Evolutionary conservation across 2,888 invertebrate species (phyloP), one percentile per base, ranked within the genome.

Genomic region (Arrhopalites spinosus): DNA sequence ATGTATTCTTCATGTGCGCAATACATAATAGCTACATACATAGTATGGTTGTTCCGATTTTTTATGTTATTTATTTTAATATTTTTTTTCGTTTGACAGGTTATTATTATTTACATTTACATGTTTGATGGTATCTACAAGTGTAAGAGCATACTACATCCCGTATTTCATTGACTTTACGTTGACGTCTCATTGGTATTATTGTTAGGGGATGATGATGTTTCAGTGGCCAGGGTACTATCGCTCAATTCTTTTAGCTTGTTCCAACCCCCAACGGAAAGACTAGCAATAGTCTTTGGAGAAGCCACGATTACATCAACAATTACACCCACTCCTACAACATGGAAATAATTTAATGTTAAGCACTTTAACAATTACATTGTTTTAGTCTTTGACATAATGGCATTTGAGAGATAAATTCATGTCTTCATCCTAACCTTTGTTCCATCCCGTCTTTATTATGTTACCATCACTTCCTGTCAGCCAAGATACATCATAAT

Each of bases 371-470:
- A n/a, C n/a, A n/a, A n/a, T n/a, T n/a, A n/a, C n/a, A n/a, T 36
- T 36, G 36, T 36, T 36, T 36, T 11, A 36, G 36, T 36, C 36
- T 7, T 11, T 36, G 36, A 36, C 36, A 36, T 36, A 3, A 36
- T 3, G 3, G 3, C 11, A 3, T 36, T 11, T 36, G 3, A 7
- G 36, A 3, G 3, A 3, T 36, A 36, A 36, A 36, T 36, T 36
- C n/a, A n/a, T n/a, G n/a, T n/a, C n/a, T 36, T 36, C 36, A 7
- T 36, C 11, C 3, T 36, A 7, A 36, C 36, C 75, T 64, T 78
- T 80, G 50, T 82, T 82, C 82, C 82, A 82, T 11, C 77, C 72
- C 1, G 80, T 78, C 67, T 80, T 81, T 11, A 82, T n/a, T 1
- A 81, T 53, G 50, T 80, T 80, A 50, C 78, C 77, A 8, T 74